phyloP scores from a whole-genome alignment of 1,140 invertebrate species.

The Drosophila saltans region DNA sequence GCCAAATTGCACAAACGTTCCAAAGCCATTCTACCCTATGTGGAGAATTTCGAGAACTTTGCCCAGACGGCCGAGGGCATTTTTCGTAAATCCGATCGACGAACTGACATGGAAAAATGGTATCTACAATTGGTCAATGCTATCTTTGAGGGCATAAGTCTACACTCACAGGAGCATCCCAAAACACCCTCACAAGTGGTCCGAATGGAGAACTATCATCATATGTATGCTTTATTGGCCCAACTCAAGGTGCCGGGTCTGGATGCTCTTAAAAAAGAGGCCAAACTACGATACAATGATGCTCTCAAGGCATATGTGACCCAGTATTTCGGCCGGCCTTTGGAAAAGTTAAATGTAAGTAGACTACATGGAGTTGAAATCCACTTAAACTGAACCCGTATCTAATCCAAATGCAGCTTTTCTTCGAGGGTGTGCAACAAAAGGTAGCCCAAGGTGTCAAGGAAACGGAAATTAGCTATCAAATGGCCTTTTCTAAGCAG shows the following conservation, averaged over 20 bases:
- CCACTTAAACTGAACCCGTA: not conserved
- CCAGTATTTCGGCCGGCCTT: constrained; percentile 95
- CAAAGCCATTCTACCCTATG: constrained; percentile 96
- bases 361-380: not conserved
- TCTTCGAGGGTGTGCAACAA: constrained; percentile 97
- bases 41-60: constrained; percentile 96
- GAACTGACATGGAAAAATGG: constrained; percentile 98
- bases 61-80: constrained; percentile 93
- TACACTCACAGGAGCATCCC: constrained; percentile 92
- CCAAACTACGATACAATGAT: constrained; percentile 95
- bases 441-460: constrained; percentile 96
- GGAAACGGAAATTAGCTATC: constrained; percentile 98
- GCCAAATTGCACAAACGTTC: constrained; percentile 88
- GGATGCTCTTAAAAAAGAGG: constrained; percentile 94
- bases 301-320: constrained; percentile 96
- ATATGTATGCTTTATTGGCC: constrained; percentile 93
- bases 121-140: constrained; percentile 92
- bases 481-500: constrained; percentile 98
- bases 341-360: constrained; percentile 96
- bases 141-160: constrained; percentile 93
- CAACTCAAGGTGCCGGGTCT: constrained; percentile 96
- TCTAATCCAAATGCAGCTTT: constrained; percentile 86
- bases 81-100: constrained; percentile 93
- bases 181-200: constrained; percentile 98
- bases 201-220: constrained; percentile 99